Evolutionary conservation across 2,113 vertebrate genomes (phyloP).

Genomic region (Panurus biarmicus): DNA sequence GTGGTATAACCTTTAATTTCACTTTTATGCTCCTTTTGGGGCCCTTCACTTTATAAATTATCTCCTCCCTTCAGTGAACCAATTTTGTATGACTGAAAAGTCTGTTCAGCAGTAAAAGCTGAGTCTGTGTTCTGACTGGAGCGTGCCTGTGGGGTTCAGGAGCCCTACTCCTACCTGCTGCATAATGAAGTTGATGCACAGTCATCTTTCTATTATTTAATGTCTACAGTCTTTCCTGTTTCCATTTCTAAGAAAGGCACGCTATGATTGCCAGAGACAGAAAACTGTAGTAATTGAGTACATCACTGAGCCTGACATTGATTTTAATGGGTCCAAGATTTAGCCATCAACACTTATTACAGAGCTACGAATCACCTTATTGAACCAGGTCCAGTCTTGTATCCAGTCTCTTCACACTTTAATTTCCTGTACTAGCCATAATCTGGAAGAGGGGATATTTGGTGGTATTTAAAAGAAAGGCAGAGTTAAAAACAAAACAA

Average conservation of each 20-base stretch:
- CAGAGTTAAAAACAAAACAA: background rate
- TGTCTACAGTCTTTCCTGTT: background rate
- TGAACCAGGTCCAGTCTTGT: background rate
- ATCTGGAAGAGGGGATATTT: background rate
- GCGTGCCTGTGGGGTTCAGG: background rate
- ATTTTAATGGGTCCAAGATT: slow-evolving; percentile 29
- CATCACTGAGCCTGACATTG: slow-evolving; percentile 9
- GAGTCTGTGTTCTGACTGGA: background rate
- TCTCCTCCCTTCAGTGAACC: background rate
- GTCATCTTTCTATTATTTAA: background rate
- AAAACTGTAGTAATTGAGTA: background rate
- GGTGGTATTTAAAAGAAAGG: background rate
- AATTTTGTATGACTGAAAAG: background rate
- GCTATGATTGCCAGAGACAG: background rate
- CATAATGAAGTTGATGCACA: background rate
- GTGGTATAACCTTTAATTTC: background rate
- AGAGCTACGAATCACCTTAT: background rate
- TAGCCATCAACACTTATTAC: background rate
- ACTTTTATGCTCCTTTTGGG: background rate
- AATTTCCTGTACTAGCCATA: slow-evolving; percentile 47
- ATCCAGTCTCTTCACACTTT: slow-evolving; percentile 38
- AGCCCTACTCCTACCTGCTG: background rate
- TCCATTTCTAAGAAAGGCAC: background rate
- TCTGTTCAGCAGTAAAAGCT: background rate
- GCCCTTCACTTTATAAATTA: background rate